A percentile compares a stretch with the other conserved stretches of the same genome.
Conservation (phyloP, 2,797 vertebrate genomes). For the Dermochelys coriacea region DNA sequence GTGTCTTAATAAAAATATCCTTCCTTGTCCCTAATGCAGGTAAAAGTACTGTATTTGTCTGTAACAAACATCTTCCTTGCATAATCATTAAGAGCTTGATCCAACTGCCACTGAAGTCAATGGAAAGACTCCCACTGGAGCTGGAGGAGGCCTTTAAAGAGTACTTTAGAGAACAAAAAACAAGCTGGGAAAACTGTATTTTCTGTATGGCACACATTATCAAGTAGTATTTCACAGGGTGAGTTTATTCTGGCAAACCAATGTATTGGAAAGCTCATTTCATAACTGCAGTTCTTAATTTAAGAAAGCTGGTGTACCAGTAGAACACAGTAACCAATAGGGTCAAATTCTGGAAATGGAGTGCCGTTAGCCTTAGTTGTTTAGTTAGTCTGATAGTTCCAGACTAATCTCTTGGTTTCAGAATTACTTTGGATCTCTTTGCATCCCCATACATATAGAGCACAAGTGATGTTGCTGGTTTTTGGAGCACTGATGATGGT, state of each 20-base stretch:
- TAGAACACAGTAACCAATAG: background rate
- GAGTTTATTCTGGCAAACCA: background rate
- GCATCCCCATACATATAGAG: background rate
- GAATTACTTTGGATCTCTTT: background rate
- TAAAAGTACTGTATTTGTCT: background rate
- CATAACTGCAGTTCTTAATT: background rate
- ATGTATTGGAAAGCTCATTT: background rate
- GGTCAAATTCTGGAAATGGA: background rate
- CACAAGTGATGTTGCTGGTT: background rate
- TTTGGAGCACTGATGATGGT: background rate
- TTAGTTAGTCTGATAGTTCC: background rate
- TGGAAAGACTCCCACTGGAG: background rate
- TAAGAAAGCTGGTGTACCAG: background rate
- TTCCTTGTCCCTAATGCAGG: background rate
- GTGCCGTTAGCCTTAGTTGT: background rate
- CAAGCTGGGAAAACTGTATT: background rate
- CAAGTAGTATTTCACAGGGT: background rate
- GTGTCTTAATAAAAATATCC: background rate
- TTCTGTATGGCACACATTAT: background rate
- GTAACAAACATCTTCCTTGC: background rate
- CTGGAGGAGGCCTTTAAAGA: background rate
- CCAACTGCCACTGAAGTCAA: background rate
- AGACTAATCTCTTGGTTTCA: rapidly evolving
- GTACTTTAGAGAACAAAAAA: background rate
- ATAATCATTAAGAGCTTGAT: background rate